Evolutionary conservation across 2,797 vertebrate genomes (phyloP), one percentile per base, ranked within the genome.

Genomic region (Trichosurus vulpecula): DNA sequence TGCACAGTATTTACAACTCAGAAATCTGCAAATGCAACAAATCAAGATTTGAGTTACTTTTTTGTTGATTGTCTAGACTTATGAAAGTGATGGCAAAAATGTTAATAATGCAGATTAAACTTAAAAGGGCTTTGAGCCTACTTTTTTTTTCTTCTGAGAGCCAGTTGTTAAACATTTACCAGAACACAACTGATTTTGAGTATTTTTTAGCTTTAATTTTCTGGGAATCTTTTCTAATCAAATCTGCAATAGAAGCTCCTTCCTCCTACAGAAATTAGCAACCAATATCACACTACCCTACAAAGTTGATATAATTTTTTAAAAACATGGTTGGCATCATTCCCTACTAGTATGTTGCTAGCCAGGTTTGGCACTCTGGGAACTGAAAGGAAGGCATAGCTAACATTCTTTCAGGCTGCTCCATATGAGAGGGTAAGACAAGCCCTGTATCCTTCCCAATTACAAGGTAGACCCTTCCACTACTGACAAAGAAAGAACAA

Each of bases 401-500:
- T 91, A 91, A 52, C 4, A 47, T 81, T 81, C n/a, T 47, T 81
- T 81, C 19, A 81, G 66, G 6, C 19, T 87, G 22, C 9, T 47
- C 22, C 19, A 87, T 87, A 27, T 0, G 2, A 51, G 41, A 87
- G 9, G 25, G 74, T 87, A 25, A 47, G 41, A 87, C 9, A 87
- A 47, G 3, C 13, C 74, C 3, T 25, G 1, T 87, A 41, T 41
- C 13, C 14, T 66, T 74, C 74, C 61, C n/a, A 74, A 22, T 41
- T n/a, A n/a, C 16, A 41, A 74, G 35, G 8, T 35, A 74, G 91
- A 57, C 2, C 92, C 58, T 92, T 96, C 97, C 41, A 94, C 87
- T 92, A 27, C 53, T 96, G 94, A 96, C 96, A 97, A 96, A 16
- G 52, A 41, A 97, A 98, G 96, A 94, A 92, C 93, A 97, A 92